phyloP scores from a whole-genome alignment of 2,113 vertebrate genomes.

The Notothenia coriiceps region DNA sequence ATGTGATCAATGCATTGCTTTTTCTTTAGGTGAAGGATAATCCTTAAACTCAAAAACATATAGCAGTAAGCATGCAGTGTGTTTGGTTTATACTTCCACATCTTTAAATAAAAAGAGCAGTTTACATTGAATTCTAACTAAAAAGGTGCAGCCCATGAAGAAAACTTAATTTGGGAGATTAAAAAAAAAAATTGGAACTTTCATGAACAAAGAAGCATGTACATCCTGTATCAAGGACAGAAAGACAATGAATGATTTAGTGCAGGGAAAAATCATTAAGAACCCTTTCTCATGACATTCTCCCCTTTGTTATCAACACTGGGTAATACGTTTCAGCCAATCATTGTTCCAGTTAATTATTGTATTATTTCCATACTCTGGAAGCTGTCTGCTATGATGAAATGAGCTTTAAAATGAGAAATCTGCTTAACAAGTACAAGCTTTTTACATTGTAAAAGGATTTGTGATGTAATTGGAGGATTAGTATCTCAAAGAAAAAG shows the following conservation, averaged over 20 bases:
- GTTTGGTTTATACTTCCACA: no score
- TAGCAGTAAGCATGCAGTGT: no score
- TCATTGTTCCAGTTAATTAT: not conserved
- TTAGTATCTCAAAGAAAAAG: not conserved
- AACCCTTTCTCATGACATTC: not conserved
- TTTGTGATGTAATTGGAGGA: conserved; percentile 7
- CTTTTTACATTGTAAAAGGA: not conserved
- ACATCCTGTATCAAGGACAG: not conserved
- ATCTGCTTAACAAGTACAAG: not conserved
- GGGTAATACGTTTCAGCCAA: not conserved
- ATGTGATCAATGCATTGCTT: not conserved
- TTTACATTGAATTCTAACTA: not conserved
- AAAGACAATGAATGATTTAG: not conserved
- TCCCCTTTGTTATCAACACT: not conserved
- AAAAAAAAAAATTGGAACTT: not conserved
- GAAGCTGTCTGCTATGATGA: not conserved
- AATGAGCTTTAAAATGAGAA: conserved; percentile 2
- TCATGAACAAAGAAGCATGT: not conserved
- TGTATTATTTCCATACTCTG: not conserved
- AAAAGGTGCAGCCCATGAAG: not conserved
- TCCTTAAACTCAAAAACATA: not conserved
- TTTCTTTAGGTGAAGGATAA: not conserved
- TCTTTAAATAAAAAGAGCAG: no score
- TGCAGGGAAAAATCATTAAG: no score
- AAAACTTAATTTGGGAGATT: not conserved